Evolutionary conservation across 2,797 vertebrate genomes (phyloP).

Genomic region (Chaunax sp.): DNA sequence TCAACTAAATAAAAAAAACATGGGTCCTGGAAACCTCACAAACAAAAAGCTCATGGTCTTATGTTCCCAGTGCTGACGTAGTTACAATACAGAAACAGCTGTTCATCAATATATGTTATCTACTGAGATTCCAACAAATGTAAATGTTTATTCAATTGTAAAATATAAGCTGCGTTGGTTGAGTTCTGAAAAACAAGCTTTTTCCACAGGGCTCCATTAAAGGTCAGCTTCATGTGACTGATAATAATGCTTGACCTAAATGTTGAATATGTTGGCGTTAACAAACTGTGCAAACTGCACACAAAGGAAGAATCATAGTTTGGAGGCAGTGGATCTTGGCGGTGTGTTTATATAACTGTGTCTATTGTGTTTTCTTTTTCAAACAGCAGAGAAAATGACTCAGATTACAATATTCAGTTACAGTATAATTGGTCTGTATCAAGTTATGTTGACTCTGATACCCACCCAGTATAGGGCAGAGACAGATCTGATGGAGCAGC

Average conservation of each 20-base stretch:
- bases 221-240: background rate
- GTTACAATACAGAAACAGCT: constrained; percentile 37
- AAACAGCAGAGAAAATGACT: too few species aligned
- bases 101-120: constrained; percentile 43
- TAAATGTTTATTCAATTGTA: constrained; percentile 2
- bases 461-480: constrained; percentile 8
- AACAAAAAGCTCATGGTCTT: too few species aligned
- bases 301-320: too few species aligned
- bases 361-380: too few species aligned
- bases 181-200: background rate
- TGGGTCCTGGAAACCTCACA: background rate
- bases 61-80: constrained; percentile 12
- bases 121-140: constrained; percentile 6
- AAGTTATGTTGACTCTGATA: constrained; percentile 12
- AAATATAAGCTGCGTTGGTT: background rate
- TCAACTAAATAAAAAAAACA: constrained; percentile 19
- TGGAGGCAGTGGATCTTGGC: too few species aligned
- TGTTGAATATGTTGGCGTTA: too few species aligned
- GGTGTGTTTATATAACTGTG: too few species aligned
- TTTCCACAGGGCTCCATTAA: background rate
- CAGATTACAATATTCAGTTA: too few species aligned
- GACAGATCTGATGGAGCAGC: constrained; percentile 38
- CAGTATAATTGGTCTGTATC: too few species aligned
- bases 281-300: too few species aligned
- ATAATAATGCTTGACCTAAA: constrained; percentile 1